Base-by-base conservation (phyloP, 2,888 invertebrate genomes). In the Ennomos erosarius region DNA sequence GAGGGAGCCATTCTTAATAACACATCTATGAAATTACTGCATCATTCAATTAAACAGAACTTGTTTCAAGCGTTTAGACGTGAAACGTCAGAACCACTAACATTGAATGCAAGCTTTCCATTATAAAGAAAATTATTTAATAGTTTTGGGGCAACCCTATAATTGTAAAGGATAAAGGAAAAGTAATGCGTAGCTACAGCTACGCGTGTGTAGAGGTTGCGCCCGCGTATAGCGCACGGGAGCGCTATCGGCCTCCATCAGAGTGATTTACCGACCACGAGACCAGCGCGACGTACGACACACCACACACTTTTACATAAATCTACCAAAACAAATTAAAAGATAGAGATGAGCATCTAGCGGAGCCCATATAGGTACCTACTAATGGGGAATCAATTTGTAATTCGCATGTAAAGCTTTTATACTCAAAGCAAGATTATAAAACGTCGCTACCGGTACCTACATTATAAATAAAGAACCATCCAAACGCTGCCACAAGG, bases 171-270 rank as follows among this genome's bases (percentile, higher is more conserved):
- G 16, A 50, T 39, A n/a, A n/a, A n/a, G 45, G 50, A 35, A 40
- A 44, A 13, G 34, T 34, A 10, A 39, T 16, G 71, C 72, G 71
- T 70, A 68, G 68, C 51, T 51, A 37, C 9, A 68, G 68, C 51
- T 51, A 37, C 9, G 43, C 13, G 11, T 44, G 53, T 53, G 34
- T 53, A 34, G 38, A 35, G 51, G 69, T 68, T 71, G 68, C 72
- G 76, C 74, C 75, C 80, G 75, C 72, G 73, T 73, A 62, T 50
- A 61, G 62, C 63, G 64, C 79, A 81, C 84, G 79, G 84, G 79
- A 84, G 82, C 85, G 78, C 82, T 87, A 88, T 88, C 89, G 75
- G 73, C 74, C 82, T 80, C 81, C 85, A 89, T 88, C 88, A 81
- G 60, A 62, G 76, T 87, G 89, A 90, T 89, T 89, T 89, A 90